Evolutionary conservation across 1,140 invertebrate species (phyloP), one percentile per base, ranked within the genome.

Genomic region (Zaprionus camerounensis): DNA sequence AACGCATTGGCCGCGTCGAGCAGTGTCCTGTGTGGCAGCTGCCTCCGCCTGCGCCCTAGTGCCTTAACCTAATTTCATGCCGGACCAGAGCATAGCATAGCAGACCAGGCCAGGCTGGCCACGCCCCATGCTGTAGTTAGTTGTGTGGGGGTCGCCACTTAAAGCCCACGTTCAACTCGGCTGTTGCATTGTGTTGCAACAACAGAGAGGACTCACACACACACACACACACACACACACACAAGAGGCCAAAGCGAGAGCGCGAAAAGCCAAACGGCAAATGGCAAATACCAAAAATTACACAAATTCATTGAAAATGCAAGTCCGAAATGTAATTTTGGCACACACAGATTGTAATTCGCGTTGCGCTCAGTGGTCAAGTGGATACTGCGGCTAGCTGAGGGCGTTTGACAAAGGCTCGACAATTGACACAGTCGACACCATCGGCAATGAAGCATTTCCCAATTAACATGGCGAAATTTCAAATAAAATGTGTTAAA

Each of bases 1-100:
- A 83, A 84, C 71, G 74, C 83, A 83, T 58, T 74, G 61, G 73
- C 46, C 56, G 38, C 61, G 44, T 69, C 61, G 41, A 13, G 34
- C n/a, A 49, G 57, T 62, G 62, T 61, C 38, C 67, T 6, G 9
- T 57, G 26, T 20, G 24, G 3, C 15, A 41, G 41, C n/a, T 34
- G 31, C 31, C 31, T 46, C 7, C 6, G 41, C 7, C 41, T 17
- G 5, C n/a, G 6, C 41, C 41, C n/a, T n/a, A 2, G 3, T 17
- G 2, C n/a, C 5, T 9, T 46, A 46, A 46, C 41, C 41, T n/a
- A 46, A 46, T 46, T 46, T 9, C 6, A 9, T 17, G 41, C 41
- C 7, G 41, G 41, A 44, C 41, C 6, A 44, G 41, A 7, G 15
- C n/a, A 44, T n/a, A 7, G 9, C 31, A 11, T 3, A 34, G 31